A percentile compares a stretch with the other conserved stretches of the same genome.
phyloP scores from a whole-genome alignment of 2,113 vertebrate species.

The Hippolais icterina region DNA sequence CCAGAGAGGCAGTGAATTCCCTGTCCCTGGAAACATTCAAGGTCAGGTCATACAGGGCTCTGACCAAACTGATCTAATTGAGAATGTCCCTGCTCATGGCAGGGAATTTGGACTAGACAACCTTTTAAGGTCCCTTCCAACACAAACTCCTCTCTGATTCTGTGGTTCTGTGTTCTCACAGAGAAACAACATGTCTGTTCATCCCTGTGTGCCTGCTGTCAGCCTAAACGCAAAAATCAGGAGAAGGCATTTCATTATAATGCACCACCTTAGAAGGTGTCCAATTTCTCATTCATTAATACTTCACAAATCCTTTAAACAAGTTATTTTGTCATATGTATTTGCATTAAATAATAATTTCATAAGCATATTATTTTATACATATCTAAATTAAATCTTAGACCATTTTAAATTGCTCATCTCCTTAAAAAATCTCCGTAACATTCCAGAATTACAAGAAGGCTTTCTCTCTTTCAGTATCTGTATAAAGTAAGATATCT shows the following conservation, averaged over 20 bases:
- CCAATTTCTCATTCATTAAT: not conserved
- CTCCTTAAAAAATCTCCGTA: constrained; percentile 6
- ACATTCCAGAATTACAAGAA: not conserved
- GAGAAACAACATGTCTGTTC: not conserved
- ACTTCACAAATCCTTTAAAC: not conserved
- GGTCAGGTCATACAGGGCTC: not conserved
- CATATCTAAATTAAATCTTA: constrained; percentile 74
- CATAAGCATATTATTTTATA: constrained; percentile 16
- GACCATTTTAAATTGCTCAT: constrained; percentile 12
- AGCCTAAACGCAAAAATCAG: not conserved
- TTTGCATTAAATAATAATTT: constrained; percentile 17
- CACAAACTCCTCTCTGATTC: not conserved
- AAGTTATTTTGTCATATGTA: not conserved
- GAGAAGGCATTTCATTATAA: not conserved
- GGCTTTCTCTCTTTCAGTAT: not conserved
- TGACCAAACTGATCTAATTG: not conserved
- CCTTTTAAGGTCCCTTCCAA: not conserved
- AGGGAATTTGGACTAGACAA: not conserved
- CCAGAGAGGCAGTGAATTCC: not conserved
- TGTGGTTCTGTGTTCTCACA: not conserved
- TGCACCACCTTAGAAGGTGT: not conserved
- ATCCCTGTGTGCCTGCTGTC: not conserved
- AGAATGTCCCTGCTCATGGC: not conserved
- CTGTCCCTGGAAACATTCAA: not conserved
- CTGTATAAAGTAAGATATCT: not conserved